These are phyloP conservation scores for Hypsopygia costalis DNA, from an alignment of 2,888 invertebrate genomes.

Conservation along the genomic window DNA sequence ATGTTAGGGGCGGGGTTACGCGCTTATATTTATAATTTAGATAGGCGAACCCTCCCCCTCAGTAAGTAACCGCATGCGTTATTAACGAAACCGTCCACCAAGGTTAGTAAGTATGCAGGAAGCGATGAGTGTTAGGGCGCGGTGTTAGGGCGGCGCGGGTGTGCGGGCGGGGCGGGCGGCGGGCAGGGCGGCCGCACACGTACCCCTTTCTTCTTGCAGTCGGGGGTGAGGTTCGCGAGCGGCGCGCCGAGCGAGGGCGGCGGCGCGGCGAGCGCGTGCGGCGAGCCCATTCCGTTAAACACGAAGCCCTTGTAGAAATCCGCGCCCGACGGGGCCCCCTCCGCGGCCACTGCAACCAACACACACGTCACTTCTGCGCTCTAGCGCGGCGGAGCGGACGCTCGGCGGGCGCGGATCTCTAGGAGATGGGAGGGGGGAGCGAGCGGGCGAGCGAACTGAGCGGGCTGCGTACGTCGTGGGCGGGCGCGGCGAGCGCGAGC, in stretches of 20 bases:
- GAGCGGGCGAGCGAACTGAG: slow-evolving; percentile 21
- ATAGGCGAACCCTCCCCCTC: slow-evolving; percentile 13
- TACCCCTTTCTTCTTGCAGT: slow-evolving; percentile 80
- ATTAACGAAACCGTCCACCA: not conserved
- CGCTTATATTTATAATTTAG: too few relatives aligned
- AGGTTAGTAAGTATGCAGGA: slow-evolving; percentile 28
- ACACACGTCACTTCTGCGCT: slow-evolving; percentile 34
- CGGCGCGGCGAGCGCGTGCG: slow-evolving; percentile 40
- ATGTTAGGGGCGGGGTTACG: too few relatives aligned
- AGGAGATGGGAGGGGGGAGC: slow-evolving; percentile 23
- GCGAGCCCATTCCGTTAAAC: slow-evolving; percentile 85
- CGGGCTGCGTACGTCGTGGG: slow-evolving; percentile 59
- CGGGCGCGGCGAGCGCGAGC: slow-evolving; percentile 57
- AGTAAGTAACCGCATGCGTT: slow-evolving; percentile 7
- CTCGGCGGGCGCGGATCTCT: slow-evolving; percentile 53
- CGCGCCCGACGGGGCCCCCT: slow-evolving; percentile 89
- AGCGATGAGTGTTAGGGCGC: slow-evolving; percentile 34
- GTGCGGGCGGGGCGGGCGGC: slow-evolving; percentile 16
- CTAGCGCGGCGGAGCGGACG: slow-evolving; percentile 22
- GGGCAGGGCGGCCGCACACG: slow-evolving; percentile 35
- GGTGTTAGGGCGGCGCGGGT: slow-evolving; percentile 16
- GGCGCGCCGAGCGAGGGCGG: slow-evolving; percentile 38
- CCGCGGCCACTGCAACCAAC: slow-evolving; percentile 90
- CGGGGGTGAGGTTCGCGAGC: slow-evolving; percentile 50
- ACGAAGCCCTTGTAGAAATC: slow-evolving; percentile 93